These are phyloP conservation scores for Gallinago nigripennis DNA, from an alignment of 2,797 vertebrate genomes.

Conservation along the genomic window DNA sequence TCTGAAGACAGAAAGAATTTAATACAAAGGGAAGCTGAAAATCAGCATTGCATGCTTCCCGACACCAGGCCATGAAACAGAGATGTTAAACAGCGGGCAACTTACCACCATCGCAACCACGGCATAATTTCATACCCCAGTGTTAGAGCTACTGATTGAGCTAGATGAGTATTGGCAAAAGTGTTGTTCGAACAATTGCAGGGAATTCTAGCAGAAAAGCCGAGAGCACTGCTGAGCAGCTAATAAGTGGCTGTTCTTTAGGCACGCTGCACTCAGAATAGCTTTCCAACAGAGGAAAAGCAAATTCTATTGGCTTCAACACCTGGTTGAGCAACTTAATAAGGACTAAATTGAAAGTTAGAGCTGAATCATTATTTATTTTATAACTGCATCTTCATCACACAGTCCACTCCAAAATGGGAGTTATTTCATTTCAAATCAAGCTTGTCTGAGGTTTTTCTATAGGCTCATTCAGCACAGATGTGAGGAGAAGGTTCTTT, in stretches of 20 bases:
- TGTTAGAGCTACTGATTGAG: slow-evolving; percentile 31
- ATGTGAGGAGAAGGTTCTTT: background rate
- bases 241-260: slow-evolving; percentile 66
- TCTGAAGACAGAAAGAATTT: background rate
- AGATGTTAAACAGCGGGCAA: slow-evolving; percentile 38
- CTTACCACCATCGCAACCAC: background rate
- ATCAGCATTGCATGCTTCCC: background rate
- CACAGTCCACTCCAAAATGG: slow-evolving; percentile 25
- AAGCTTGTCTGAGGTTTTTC: slow-evolving; percentile 22
- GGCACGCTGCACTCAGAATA: slow-evolving; percentile 54
- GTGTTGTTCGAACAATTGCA: slow-evolving; percentile 24
- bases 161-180: slow-evolving; percentile 64
- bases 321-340: slow-evolving; percentile 73
- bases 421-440: slow-evolving; percentile 58
- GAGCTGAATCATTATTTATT: slow-evolving; percentile 69
- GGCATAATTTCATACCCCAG: slow-evolving; percentile 3
- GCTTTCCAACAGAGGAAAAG: slow-evolving; percentile 62
- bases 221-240: background rate
- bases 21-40: background rate
- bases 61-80: background rate
- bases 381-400: slow-evolving; percentile 64
- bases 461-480: background rate
- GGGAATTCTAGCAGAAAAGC: slow-evolving; percentile 49
- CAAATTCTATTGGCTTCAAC: slow-evolving; percentile 70
- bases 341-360: slow-evolving; percentile 66